These are phyloP conservation scores for Paraescarpia echinospica DNA, from an alignment of 1,140 invertebrate genomes.

Conservation along the genomic window DNA sequence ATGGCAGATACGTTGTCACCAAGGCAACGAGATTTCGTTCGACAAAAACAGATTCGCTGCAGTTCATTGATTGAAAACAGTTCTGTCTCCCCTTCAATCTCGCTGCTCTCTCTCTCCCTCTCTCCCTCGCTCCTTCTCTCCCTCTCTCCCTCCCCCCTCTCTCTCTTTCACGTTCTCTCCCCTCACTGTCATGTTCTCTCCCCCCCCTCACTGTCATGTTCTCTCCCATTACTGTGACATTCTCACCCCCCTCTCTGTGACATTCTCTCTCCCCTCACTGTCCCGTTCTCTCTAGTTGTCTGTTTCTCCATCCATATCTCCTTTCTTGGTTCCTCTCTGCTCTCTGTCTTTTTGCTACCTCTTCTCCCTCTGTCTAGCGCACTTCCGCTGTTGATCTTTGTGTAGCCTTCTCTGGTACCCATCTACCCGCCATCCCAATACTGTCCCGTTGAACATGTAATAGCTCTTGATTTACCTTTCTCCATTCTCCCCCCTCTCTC, in stretches of 20 bases:
- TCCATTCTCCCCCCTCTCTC: background rate
- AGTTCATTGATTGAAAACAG: background rate
- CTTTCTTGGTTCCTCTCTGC: no score
- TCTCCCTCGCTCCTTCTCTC: no score
- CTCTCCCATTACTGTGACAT: no score
- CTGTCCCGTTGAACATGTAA: background rate
- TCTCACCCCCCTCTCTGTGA: no score
- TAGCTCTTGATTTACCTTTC: background rate
- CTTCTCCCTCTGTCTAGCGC: background rate
- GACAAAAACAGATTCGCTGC: background rate
- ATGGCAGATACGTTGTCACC: background rate
- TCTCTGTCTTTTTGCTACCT: no score
- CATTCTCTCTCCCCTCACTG: no score
- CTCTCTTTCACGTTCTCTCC: no score
- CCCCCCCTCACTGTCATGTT: no score
- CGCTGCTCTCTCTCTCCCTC: no score
- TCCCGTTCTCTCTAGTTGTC: background rate
- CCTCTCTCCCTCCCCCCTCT: no score
- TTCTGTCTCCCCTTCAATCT: background rate
- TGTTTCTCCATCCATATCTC: no score
- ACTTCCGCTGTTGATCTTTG: background rate
- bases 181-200: no score
- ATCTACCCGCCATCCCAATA: background rate
- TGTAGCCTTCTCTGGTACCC: background rate
- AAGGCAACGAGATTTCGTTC: background rate